Evolutionary conservation across 37 sponge, comb jelly and placozoan species (phyloP), one percentile per base, ranked within the genome.

Genomic region (Haliclona indistincta): DNA sequence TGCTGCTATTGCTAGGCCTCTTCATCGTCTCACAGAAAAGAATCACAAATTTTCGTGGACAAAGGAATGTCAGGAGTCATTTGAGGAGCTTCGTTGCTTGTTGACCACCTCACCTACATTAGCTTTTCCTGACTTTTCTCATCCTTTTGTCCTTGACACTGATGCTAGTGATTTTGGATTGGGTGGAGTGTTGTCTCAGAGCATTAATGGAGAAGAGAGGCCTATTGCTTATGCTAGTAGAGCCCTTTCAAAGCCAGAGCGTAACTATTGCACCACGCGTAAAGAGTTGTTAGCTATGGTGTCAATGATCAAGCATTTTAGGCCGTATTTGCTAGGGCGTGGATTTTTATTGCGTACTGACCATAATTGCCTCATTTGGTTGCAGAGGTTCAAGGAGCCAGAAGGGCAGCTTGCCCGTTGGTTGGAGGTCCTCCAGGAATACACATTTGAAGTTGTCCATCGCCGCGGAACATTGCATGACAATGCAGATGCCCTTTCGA

Each of bases 21-120:
- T 70, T 26, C 71, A 70, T 23, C 25, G 71, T 22, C 49, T 70
- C 33, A 70, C 71, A 25, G 71, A 70, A 37, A 43, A 70, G 51
- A 56, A 56, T 56, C 23, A 3, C 56, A 56, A 2, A 29, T 56
- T 56, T 56, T 25, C 23, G 28, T 56, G 56, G 56, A 56, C 56
- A 25, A 56, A 29, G 28, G 56, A 56, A 28, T 56, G 56, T 56
- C 56, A 56, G 56, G 28, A 56, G 23, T 25, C 56, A 25, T 56
- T 56, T 56, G 5, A 56, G 23, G 28, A 56, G 28, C 28, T 56
- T 25, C 56, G 56, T 56, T 25, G 28, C 23, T 56, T 25, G 23
- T 56, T 56, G 56, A 28, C 28, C 56, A 29, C 56, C 28, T 56
- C 56, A 25, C 56, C 56, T 56, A 28, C 28, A 25, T 29, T 56